Evolutionary conservation across 1,140 invertebrate genomes (phyloP), one percentile per base, ranked within the genome.

Genomic region (Musca domestica): DNA sequence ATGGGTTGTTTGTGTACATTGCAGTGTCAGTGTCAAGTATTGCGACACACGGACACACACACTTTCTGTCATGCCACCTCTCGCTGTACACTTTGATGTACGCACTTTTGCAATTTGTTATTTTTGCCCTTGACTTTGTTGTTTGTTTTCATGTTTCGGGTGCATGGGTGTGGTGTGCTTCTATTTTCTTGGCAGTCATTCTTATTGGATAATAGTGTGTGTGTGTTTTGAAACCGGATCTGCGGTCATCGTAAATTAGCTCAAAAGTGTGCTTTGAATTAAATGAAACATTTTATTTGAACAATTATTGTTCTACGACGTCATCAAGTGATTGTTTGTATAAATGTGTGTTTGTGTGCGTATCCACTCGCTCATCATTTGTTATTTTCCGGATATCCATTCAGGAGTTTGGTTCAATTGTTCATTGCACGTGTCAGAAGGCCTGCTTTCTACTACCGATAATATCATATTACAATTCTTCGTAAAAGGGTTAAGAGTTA

Each of bases 241-340:
- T 58, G 30, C 30, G 54, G 54, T 58, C 54, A 58, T 58, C 25
- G 54, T 58, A 58, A 58, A 58, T 58, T 58, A 58, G 23, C 23
- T 25, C 6, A 30, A 25, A 54, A 58, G 54, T 58, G 54, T 58
- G 25, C 54, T 58, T 58, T 58, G 30, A 34, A 58, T 58, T 58
- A 58, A 58, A 30, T 58, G 25, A n/a, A 34, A 30, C 54, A n/a
- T 58, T 30, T 58, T 58, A 58, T 58, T 58, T 48, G 2, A 19
- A 30, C 30, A 3, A 58, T 52, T 30, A 27, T 58, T 5, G 23
- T 30, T n/a, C 23, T 4, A 17, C n/a, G 19, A 7, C 14, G 30
- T 58, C 30, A 30, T 4, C 27, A n/a, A n/a, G n/a, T n/a, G n/a
- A n/a, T n/a, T n/a, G n/a, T n/a, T n/a, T 30, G 27, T 3, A 30